A percentile compares a stretch with the other conserved stretches of the same genome.
Evolutionary conservation across 2,797 vertebrate species (phyloP).

Genomic region (Hylomyscus alleni): DNA sequence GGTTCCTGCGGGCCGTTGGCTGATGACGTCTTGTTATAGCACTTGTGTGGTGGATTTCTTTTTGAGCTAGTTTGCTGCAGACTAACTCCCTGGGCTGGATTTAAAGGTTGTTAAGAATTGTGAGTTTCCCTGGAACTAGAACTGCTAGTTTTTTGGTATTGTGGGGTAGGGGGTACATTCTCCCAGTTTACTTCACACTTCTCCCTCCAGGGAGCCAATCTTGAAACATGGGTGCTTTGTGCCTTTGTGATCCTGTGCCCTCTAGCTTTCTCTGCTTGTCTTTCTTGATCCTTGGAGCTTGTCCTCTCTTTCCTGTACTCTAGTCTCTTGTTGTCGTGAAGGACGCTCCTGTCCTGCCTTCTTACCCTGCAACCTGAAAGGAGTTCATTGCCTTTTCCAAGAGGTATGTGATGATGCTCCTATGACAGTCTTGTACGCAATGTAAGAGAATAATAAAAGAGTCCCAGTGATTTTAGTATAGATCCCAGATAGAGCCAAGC

Average conservation of each 20-base stretch:
- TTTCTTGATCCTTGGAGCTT: background rate
- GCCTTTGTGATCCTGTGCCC: background rate
- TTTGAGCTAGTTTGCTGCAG: background rate
- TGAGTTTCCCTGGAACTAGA: background rate
- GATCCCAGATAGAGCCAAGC: background rate
- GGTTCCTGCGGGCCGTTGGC: background rate
- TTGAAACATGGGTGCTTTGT: too few species aligned
- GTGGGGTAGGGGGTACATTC: background rate
- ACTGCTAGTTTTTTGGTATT: background rate
- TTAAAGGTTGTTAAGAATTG: background rate
- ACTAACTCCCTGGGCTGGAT: background rate
- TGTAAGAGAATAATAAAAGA: conserved; percentile 14
- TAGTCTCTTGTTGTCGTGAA: background rate
- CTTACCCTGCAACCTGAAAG: background rate
- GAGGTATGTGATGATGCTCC: background rate
- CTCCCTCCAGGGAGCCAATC: background rate
- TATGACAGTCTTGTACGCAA: conserved; percentile 36
- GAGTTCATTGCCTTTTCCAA: background rate
- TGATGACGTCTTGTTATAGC: accelerated
- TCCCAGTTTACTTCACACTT: background rate
- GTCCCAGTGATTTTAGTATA: background rate
- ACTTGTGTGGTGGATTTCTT: background rate
- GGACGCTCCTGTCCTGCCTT: too few species aligned
- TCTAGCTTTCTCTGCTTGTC: background rate
- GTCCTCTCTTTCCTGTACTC: background rate